Evolutionary conservation across 2,113 vertebrate species (phyloP).

Genomic region (Heteronetta atricapilla): DNA sequence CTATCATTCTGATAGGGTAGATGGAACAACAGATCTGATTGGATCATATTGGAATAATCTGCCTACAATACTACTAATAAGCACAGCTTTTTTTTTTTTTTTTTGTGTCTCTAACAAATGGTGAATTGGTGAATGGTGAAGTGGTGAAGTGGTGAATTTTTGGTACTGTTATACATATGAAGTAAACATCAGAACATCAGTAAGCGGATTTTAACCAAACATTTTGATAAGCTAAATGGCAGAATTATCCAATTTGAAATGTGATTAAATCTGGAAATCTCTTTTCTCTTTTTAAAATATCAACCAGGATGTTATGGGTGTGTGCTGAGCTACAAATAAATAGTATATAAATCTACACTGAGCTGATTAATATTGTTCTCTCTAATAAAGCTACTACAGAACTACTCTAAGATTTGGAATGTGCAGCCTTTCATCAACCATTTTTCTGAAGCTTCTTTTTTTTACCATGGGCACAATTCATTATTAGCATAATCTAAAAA

Average conservation of each 20-base stretch:
- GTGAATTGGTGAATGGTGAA: no score
- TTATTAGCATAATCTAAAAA: background rate
- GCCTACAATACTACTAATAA: background rate
- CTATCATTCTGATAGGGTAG: background rate
- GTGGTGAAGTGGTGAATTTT: no score
- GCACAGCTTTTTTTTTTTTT: no score
- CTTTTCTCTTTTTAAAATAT: background rate
- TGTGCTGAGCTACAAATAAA: background rate
- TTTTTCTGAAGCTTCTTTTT: background rate
- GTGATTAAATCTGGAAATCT: background rate
- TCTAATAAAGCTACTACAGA: background rate
- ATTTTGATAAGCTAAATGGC: background rate
- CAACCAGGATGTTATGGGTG: background rate
- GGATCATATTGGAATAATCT: background rate
- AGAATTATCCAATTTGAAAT: background rate
- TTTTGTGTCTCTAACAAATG: background rate
- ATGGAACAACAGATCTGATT: background rate
- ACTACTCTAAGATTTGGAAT: background rate
- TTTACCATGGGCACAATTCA: background rate
- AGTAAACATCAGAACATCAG: background rate
- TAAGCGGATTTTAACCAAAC: background rate
- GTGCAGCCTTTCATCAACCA: background rate
- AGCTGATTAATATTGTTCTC: slow-evolving; percentile 2
- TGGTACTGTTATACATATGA: background rate
- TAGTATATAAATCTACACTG: background rate